Percentiles rank a stretch among this genome's conserved stretches.
These are phyloP conservation scores for Pycnonotus jocosus DNA, from an alignment of 2,113 vertebrate species.

Conservation along the genomic window DNA sequence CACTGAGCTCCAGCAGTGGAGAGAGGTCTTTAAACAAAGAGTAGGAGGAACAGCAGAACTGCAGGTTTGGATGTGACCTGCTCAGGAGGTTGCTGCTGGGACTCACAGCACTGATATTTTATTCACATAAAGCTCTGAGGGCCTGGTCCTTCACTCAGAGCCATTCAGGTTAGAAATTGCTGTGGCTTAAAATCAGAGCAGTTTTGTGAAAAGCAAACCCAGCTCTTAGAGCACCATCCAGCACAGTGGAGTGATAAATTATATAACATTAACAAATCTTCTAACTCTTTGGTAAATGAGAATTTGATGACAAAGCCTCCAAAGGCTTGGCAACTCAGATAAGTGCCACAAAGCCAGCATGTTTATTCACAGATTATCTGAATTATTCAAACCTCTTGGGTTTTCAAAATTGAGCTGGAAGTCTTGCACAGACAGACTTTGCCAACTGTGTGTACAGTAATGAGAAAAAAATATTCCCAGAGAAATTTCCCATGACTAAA, in stretches of 20 bases:
- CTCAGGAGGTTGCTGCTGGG: not conserved
- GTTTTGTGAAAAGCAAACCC: not conserved
- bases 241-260: conserved; percentile 15
- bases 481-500: conserved; percentile 15
- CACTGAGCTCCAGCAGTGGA: not conserved
- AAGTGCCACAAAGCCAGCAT: conserved; percentile 24
- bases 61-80: not conserved
- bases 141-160: not conserved
- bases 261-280: conserved; percentile 35
- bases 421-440: not conserved
- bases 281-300: conserved; percentile 27
- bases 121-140: not conserved
- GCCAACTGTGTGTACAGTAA: conserved; percentile 1
- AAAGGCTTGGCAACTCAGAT: conserved; percentile 8
- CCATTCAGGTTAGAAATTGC: not conserved
- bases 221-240: not conserved
- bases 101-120: not conserved
- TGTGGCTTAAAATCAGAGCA: not conserved
- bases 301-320: conserved; percentile 40
- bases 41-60: not conserved
- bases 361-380: conserved; percentile 41
- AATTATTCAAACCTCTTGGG: conserved; percentile 42
- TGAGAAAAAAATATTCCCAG: conserved; percentile 26
- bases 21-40: not conserved
- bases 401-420: conserved; percentile 38